Evolutionary conservation across 1,140 invertebrate species (phyloP), one percentile per base, ranked within the genome.

Genomic region (Platorchestia sp.): DNA sequence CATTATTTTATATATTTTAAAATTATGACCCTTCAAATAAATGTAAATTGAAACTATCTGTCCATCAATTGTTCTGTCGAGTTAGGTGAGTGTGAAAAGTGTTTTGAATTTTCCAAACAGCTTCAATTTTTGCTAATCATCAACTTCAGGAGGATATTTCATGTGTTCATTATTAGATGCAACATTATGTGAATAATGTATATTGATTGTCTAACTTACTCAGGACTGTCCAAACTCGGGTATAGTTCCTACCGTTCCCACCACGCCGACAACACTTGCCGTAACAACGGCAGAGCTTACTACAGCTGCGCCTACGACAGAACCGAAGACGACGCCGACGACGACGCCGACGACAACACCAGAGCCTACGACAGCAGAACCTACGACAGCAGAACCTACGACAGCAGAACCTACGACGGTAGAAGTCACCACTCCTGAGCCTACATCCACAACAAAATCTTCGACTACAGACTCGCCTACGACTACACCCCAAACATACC

Each of bases 191-290:
- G 27, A 89, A 42, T 86, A 42, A 36, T 44, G 87, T 44, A 19
- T 19, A 75, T 75, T 36, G 36, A 75, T 36, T 10, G 1, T 36
- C 59, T 75, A 89, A 42, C 27, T 89, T 42, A 10, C 43, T 44
- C 41, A 89, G 87, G 87, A 89, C 87, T 89, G 87, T 36, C 87
- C 87, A 42, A 89, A 89, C 36, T 89, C 87, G 14, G 87, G 41
- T 89, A 14, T 44, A 42, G 16, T 44, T 89, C 27, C 87, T 42
- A 89, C 87, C 87, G 43, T 44, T 89, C 27, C 95, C 10, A 95
- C 93, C 93, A 7, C 51, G 45, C 5, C 27, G 42, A 7, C 93
- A 45, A 95, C 45, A 5, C 10, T 7, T 7, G 51, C 10, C 10
- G 6, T 43, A 40, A 44, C 41, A 36, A 95, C 93, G 27, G 45